Conservation (phyloP, 1,140 invertebrate species). For the Tenebrio molitor region DNA sequence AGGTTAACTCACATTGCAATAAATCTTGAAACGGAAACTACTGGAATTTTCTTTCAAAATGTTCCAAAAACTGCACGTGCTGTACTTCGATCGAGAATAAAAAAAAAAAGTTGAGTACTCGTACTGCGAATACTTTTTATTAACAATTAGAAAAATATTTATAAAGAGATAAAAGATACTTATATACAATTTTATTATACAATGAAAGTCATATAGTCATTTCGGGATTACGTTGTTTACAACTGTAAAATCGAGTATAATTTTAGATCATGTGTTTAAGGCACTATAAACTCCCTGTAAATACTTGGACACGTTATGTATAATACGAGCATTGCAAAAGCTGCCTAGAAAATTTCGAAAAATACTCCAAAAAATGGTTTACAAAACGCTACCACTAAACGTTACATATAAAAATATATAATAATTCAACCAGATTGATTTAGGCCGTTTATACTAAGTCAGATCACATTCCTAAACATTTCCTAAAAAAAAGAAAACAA, state of each 20-base stretch:
- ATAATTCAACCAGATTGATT: background rate
- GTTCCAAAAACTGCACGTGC: too few species aligned
- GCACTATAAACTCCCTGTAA: slow-evolving; percentile 38
- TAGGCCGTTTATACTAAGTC: slow-evolving; percentile 17
- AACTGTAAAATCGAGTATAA: slow-evolving; percentile 17
- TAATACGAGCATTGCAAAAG: background rate
- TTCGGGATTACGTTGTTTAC: slow-evolving; percentile 27
- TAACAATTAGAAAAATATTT: slow-evolving; percentile 57
- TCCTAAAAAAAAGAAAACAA: background rate
- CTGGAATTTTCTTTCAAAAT: too few species aligned
- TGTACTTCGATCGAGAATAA: too few species aligned
- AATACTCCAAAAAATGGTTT: background rate
- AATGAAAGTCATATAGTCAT: slow-evolving; percentile 14
- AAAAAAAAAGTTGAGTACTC: too few species aligned
- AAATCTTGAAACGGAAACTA: too few species aligned
- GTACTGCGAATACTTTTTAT: slow-evolving; percentile 48
- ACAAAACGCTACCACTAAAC: background rate
- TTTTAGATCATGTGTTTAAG: slow-evolving; percentile 16
- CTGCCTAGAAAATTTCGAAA: slow-evolving; percentile 40
- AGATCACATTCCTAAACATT: slow-evolving; percentile 9
- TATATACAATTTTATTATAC: slow-evolving; percentile 51
- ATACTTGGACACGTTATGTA: background rate
- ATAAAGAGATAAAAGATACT: slow-evolving; percentile 50
- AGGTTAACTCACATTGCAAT: too few species aligned
- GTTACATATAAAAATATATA: background rate